Conservation (phyloP, 2,113 vertebrate species). For the Rhineura floridana region DNA sequence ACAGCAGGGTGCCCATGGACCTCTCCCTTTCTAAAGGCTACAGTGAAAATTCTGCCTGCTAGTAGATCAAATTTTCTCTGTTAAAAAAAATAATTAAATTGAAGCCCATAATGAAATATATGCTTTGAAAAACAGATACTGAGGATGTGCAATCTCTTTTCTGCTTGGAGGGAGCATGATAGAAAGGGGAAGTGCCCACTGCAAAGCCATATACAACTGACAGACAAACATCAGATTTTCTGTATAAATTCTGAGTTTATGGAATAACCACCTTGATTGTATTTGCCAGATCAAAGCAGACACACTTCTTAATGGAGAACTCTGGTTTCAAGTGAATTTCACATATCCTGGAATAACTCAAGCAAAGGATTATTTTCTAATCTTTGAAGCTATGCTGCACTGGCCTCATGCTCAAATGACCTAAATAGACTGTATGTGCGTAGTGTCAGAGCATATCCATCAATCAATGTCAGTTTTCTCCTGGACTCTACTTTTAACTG, state of each 20-base stretch:
- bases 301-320: constrained; percentile 56
- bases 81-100: neutral
- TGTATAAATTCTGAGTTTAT: neutral
- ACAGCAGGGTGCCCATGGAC: neutral
- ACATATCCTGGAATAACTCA: constrained; percentile 40
- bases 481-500: constrained; percentile 55
- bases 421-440: constrained; percentile 46
- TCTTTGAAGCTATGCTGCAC: constrained; percentile 27
- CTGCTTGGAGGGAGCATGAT: neutral
- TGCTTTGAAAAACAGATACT: neutral
- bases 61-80: neutral
- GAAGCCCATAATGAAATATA: neutral
- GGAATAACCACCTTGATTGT: neutral
- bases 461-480: constrained; percentile 72
- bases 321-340: constrained; percentile 69
- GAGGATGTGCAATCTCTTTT: neutral
- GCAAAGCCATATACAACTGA: neutral
- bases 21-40: neutral
- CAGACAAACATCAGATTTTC: neutral
- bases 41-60: neutral
- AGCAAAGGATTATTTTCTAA: constrained; percentile 48
- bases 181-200: neutral
- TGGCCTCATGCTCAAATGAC: constrained; percentile 61
- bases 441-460: constrained; percentile 56
- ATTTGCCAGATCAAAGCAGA: constrained; percentile 60